Evolutionary conservation across 1,140 invertebrate genomes (phyloP).

Genomic region (Sarcophaga bullata): DNA sequence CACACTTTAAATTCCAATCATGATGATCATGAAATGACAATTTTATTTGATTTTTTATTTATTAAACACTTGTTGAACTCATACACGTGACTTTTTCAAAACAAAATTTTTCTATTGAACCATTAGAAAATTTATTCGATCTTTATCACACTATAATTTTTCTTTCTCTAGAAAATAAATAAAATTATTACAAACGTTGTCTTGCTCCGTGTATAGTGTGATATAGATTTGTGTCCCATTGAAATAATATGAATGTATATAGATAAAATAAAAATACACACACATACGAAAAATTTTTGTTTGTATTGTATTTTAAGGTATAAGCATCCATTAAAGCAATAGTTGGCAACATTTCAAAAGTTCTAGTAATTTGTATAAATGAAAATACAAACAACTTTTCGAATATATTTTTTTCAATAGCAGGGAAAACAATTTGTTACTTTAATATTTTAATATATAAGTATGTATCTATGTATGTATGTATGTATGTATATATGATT

Average conservation of each 20-base stretch:
- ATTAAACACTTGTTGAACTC: constrained; percentile 19
- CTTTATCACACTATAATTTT: not conserved
- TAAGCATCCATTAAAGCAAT: not conserved
- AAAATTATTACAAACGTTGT: not conserved
- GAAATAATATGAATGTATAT: not conserved
- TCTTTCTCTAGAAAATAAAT: not conserved
- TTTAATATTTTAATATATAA: not conserved
- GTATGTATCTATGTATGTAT: not conserved
- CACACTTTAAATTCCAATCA: not conserved
- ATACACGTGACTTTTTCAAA: not conserved
- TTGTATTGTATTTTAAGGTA: not conserved
- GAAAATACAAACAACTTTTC: not conserved
- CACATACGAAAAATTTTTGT: not conserved
- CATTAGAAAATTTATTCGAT: too few relatives aligned
- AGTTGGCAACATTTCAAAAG: not conserved
- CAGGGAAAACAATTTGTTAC: not conserved
- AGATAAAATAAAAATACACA: not conserved
- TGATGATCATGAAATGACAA: not conserved
- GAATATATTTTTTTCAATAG: not conserved
- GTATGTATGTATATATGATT: not conserved
- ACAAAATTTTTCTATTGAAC: not conserved
- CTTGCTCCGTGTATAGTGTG: not conserved
- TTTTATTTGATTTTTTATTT: constrained; percentile 21
- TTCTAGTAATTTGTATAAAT: not conserved
- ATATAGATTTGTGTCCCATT: not conserved